Evolutionary conservation across 1,140 invertebrate genomes (phyloP), one percentile per base, ranked within the genome.

Genomic region (Notospermus geniculatus): DNA sequence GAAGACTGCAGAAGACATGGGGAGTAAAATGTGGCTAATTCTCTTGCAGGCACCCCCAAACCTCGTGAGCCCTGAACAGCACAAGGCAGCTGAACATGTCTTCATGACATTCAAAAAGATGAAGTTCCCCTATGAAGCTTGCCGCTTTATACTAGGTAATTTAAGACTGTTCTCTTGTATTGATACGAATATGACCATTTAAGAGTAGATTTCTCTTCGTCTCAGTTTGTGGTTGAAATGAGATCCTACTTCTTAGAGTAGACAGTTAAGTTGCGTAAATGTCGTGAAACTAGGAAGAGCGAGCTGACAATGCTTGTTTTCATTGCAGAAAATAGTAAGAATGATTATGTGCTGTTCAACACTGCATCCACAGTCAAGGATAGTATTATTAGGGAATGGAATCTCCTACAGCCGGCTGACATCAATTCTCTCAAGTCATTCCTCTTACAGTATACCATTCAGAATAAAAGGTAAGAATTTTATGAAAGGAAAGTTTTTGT

Each of bases 291-390:
- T n/a, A n/a, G n/a, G n/a, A n/a, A n/a, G n/a, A n/a, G n/a, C n/a
- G n/a, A n/a, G n/a, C n/a, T n/a, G n/a, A n/a, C n/a, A n/a, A n/a
- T n/a, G n/a, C n/a, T n/a, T n/a, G 2, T 55, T 55, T 50, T 55
- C 66, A n/a, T 73, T 67, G 30, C 76, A 86, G 91, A 93, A 80
- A 88, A 86, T 41, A 89, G 87, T 62, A 83, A 85, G 57, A 86
- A 88, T 62, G 90, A 91, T 71, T 92, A 91, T 84, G 90, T 95
- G 5, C 76, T 93, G 53, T 95, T 93, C 83, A 92, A 95, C 83
- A 87, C 90, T 64, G 90, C 89, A 5, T 87, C 88, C 59, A 85
- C 93, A n/a, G 81, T 96, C 59, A 93, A 92, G 80, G 86, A 88
- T 68, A 89, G 90, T 28, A 77, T 95, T 7, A 88, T 94, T 54